A percentile compares a stretch with the other conserved stretches of the same genome.
phyloP scores from a whole-genome alignment of 2,888 invertebrate species.

The Tenthredo distinguenda region DNA sequence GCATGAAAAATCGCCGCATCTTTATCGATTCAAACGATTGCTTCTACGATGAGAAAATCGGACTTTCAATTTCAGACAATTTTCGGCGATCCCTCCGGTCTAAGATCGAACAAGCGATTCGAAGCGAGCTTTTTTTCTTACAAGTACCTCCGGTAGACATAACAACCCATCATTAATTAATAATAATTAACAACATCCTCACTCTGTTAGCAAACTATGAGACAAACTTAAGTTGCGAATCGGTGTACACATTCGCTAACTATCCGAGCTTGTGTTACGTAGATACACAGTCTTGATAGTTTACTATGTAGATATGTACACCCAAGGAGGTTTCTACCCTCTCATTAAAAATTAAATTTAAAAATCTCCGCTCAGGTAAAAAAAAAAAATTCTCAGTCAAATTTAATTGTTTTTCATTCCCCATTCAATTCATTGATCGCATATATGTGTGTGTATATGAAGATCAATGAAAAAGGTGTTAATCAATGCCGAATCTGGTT shows the following conservation, averaged over 20 bases:
- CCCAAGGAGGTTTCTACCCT: no score
- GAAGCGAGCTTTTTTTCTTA: no score
- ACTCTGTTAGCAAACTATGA: not conserved
- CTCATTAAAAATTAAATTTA: no score
- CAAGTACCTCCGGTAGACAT: no score
- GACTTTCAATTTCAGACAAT: no score
- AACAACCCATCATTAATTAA: not conserved
- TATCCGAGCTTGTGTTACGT: not conserved
- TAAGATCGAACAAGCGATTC: no score
- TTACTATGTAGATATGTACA: not conserved
- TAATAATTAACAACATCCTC: not conserved
- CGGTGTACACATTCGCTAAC: not conserved
- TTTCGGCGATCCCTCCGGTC: no score
- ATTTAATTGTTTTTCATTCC: not conserved
- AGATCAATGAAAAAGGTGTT: not conserved
- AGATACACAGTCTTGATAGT: not conserved
- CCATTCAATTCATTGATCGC: no score
- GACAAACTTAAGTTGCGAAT: not conserved
- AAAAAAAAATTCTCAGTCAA: not conserved
- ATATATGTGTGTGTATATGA: no score
- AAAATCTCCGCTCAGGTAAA: not conserved
- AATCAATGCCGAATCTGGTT: not conserved
- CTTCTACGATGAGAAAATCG: no score
- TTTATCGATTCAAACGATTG: no score
- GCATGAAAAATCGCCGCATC: no score